These are phyloP conservation scores for Albula goreensis DNA, from an alignment of 2,113 vertebrate species.

Conservation along the genomic window DNA sequence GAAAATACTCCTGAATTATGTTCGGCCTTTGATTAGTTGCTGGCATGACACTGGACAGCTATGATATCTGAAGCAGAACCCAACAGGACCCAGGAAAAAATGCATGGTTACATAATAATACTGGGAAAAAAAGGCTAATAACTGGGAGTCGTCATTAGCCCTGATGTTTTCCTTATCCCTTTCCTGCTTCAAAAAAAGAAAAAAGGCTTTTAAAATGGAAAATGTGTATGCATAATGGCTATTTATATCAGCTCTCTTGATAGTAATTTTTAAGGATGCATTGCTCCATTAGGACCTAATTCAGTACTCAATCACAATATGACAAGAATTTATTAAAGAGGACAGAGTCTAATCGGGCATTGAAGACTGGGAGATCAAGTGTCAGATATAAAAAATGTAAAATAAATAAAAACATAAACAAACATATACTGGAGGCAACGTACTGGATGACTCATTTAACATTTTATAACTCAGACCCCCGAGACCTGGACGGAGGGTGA, in stretches of 20 bases:
- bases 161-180: too few relatives aligned
- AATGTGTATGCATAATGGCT: not conserved
- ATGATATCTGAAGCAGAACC: too few relatives aligned
- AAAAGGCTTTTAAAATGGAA: too few relatives aligned
- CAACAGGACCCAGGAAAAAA: too few relatives aligned
- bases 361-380: not conserved
- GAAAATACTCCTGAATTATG: not conserved
- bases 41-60: too few relatives aligned
- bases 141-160: too few relatives aligned
- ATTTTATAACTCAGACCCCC: not conserved
- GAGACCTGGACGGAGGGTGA: not conserved
- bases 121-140: too few relatives aligned
- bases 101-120: too few relatives aligned
- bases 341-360: not conserved
- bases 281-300: not conserved
- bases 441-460: not conserved
- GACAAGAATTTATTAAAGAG: not conserved
- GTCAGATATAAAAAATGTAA: not conserved
- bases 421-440: not conserved
- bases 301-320: not conserved
- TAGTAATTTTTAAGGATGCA: not conserved
- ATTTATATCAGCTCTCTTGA: not conserved
- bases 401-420: not conserved
- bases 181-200: too few relatives aligned
- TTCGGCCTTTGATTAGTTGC: too few relatives aligned